Conservation (phyloP, 2,113 vertebrate genomes). For the Xiphorhynchus elegans region DNA sequence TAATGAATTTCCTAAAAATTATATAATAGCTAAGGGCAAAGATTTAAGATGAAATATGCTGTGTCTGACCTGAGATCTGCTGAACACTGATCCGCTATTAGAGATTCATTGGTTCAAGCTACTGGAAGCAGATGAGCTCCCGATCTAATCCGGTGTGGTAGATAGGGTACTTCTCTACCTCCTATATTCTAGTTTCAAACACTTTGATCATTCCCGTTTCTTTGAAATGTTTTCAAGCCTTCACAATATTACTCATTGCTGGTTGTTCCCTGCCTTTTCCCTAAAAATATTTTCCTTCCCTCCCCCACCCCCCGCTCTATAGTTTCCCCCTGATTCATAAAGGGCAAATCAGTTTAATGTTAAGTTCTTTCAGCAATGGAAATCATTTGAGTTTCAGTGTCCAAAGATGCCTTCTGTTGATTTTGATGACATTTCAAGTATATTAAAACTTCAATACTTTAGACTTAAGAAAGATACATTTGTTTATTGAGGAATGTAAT, state of each 20-base stretch:
- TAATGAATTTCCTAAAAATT: conserved; percentile 57
- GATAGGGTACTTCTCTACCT: not conserved
- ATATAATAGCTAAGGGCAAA: conserved; percentile 43
- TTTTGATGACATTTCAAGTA: not conserved
- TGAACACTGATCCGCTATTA: conserved; percentile 37
- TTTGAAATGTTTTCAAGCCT: not conserved
- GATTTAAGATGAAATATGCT: conserved; percentile 40
- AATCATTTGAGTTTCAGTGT: not conserved
- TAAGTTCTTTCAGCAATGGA: not conserved
- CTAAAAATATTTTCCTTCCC: not conserved
- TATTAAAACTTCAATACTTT: not conserved
- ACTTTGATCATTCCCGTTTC: not conserved
- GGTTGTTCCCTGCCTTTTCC: not conserved
- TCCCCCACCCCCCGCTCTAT: too few species aligned
- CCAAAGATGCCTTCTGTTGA: not conserved
- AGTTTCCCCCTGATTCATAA: not conserved
- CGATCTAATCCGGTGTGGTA: not conserved
- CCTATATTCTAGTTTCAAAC: not conserved
- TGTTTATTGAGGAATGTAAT: not conserved
- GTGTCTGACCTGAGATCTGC: conserved; percentile 37
- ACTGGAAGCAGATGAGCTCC: conserved; percentile 20
- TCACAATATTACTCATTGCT: not conserved
- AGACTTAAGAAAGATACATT: not conserved
- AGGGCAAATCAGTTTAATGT: not conserved
- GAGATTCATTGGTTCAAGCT: conserved; percentile 32